Evolutionary conservation across 2,113 vertebrate species (phyloP).

Genomic region (Prolemur simus): DNA sequence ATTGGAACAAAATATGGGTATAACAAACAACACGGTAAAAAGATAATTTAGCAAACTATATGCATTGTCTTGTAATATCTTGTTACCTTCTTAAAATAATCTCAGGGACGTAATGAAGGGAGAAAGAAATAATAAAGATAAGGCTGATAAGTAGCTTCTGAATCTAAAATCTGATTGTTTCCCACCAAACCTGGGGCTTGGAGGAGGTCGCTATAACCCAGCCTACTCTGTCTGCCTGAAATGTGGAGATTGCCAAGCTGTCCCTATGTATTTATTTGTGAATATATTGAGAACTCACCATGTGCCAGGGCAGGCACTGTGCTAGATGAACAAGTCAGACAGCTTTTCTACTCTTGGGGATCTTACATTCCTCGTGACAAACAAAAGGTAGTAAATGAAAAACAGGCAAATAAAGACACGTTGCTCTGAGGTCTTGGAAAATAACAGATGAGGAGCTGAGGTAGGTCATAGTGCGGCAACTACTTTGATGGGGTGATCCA

Average conservation of each 20-base stretch:
- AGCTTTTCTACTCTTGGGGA: background rate
- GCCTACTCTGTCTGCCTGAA: background rate
- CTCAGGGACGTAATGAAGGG: background rate
- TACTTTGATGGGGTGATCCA: background rate
- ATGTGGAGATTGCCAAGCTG: background rate
- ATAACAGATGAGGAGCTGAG: background rate
- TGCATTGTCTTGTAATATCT: background rate
- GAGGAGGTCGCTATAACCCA: background rate
- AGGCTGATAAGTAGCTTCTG: background rate
- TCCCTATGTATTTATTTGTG: background rate
- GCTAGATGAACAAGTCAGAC: background rate
- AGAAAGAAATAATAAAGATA: background rate
- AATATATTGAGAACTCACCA: background rate
- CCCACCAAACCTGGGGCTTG: background rate
- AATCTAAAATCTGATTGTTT: conserved; percentile 6
- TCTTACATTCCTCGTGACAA: background rate
- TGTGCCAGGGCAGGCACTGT: background rate
- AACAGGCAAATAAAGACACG: background rate
- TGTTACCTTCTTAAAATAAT: background rate
- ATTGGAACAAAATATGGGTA: background rate
- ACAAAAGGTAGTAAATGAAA: background rate
- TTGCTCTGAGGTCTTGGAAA: background rate
- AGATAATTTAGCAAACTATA: background rate
- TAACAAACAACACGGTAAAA: background rate
- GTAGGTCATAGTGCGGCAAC: no score